These are phyloP conservation scores for Pygoscelis antarcticus DNA, from an alignment of 2,113 vertebrate genomes.

Conservation along the genomic window DNA sequence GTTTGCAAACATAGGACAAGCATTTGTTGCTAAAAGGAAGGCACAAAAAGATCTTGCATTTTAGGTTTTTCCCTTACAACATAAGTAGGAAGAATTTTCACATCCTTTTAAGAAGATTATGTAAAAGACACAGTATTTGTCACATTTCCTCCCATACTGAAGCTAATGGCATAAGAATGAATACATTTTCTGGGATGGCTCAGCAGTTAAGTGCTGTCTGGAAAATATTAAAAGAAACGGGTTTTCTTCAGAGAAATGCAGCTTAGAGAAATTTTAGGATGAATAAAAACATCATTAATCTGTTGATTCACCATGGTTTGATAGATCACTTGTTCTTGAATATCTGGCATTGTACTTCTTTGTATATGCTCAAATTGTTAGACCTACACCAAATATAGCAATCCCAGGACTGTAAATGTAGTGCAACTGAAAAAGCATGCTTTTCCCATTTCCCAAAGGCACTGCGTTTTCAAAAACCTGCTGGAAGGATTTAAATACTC, in stretches of 20 bases:
- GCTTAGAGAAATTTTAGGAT: conserved; percentile 12
- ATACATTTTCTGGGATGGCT: conserved; percentile 29
- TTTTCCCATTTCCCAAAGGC: conserved; percentile 12
- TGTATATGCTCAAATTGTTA: background rate
- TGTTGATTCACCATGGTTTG: background rate
- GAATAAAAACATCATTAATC: conserved; percentile 31
- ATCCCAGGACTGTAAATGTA: background rate
- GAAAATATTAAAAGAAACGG: conserved; percentile 32
- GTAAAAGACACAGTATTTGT: conserved; percentile 13
- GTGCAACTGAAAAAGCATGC: background rate
- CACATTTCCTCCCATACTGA: background rate
- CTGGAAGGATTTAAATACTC: conserved; percentile 38
- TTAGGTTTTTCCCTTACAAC: background rate
- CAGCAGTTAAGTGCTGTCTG: conserved; percentile 25
- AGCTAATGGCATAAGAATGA: conserved; percentile 17
- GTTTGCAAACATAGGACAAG: background rate
- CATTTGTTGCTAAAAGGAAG: background rate
- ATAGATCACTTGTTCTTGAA: conserved; percentile 46
- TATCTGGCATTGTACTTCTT: background rate
- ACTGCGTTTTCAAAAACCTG: background rate
- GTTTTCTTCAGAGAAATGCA: background rate
- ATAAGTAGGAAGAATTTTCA: background rate
- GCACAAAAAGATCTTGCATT: background rate
- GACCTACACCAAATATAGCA: background rate
- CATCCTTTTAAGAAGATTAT: background rate